Evolutionary conservation across 2,888 invertebrate genomes (phyloP).

Genomic region (Caenorhabditis sp.): DNA sequence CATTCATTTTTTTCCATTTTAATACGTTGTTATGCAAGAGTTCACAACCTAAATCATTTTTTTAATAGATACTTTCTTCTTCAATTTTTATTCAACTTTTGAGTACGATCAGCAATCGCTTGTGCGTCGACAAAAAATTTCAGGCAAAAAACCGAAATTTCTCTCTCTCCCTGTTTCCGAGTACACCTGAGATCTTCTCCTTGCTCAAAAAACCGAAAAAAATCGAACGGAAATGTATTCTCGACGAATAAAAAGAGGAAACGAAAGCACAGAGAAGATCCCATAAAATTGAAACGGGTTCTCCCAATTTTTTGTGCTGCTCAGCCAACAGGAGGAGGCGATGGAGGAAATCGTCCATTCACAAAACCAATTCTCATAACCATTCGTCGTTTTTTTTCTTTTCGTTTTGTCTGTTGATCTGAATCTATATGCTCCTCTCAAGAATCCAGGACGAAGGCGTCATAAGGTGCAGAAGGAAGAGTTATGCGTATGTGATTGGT

Average conservation of each 20-base stretch:
- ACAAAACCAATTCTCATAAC: constrained; percentile 53
- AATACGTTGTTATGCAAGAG: no score
- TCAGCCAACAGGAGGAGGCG: neutral
- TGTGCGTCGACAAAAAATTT: no score
- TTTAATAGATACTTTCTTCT: no score
- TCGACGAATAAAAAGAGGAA: neutral
- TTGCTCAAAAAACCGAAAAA: no score
- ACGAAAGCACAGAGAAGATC: constrained; percentile 10
- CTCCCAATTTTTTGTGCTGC: neutral
- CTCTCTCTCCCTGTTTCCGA: no score
- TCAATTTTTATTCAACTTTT: no score
- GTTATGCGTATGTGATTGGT: constrained; percentile 33
- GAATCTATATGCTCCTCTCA: constrained; percentile 22
- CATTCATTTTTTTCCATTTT: no score
- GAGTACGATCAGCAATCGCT: no score
- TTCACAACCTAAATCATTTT: no score
- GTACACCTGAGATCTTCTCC: no score
- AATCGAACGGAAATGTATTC: no score
- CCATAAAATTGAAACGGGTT: constrained; percentile 44
- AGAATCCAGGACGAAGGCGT: constrained; percentile 13
- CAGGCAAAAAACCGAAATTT: no score
- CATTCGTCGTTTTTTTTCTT: constrained; percentile 25
- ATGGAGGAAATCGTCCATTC: constrained; percentile 35
- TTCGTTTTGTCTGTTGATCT: neutral
- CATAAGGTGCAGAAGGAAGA: constrained; percentile 11